Base-by-base conservation (phyloP, 2,113 vertebrate species). In the Podarcis cretensis region DNA sequence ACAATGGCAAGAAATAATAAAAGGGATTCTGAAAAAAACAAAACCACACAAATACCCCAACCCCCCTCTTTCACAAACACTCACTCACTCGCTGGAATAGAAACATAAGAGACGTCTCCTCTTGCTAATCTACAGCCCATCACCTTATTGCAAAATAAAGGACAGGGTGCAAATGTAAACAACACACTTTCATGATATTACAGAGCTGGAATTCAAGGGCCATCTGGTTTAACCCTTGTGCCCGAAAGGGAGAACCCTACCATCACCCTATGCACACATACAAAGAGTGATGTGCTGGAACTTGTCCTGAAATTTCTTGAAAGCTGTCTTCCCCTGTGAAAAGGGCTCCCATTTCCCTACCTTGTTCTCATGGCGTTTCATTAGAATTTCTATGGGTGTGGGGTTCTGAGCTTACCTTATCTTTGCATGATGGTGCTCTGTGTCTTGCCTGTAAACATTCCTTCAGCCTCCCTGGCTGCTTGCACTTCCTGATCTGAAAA, bases 121-220 rank as follows among this genome's bases (percentile, higher is more conserved):
- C 0, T 1, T 14, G 0, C 0, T 0, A 0, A 57, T 69, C 43
- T 21, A 10, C 0, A 74, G 77, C 1, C 37, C 37, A 30, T 30
- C 63, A 30, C 23, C 68, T 68, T 37, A 4, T n/a, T 48, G 81
- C 73, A 54, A 83, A 66, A 76, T 21, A 66, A 13, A 4, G 14
- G 4, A 16, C 2, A 7, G n/a, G 5, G 13, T 21, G 79, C 18
- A 75, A 43, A 71, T 5, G 57, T 40, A n/a, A 77, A 86, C 5
- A 23, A 23, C 12, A 54, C 35, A 20, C 23, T 71, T 87, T 35
- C 77, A 48, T 54, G 35, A 9, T 35, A 69, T 43, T 13, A 35
- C 43, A 48, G 30, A 68, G 37, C 13, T 23, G 37, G 63, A 68
- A 48, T 83, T 68, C 25, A 83, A 68, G 40, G 35, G 37, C 30